These are phyloP conservation scores for Strongylocentrotus purpuratus DNA, from an alignment of 35 echinoderm and acorn worm genomes.

Conservation along the genomic window DNA sequence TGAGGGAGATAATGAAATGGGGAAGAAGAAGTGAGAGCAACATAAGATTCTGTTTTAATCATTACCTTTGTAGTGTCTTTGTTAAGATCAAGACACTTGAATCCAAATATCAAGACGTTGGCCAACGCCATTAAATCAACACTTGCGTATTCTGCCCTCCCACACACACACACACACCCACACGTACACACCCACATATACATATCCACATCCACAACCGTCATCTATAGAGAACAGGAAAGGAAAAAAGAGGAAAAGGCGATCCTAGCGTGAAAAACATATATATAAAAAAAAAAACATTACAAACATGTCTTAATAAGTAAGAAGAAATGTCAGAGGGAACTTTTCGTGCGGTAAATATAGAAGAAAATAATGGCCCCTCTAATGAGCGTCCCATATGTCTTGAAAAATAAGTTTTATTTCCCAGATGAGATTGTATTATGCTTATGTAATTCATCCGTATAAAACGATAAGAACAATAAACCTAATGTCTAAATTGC, in stretches of 20 bases:
- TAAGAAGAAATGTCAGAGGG: neutral
- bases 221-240: too few relatives aligned
- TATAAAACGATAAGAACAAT: neutral
- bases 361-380: neutral
- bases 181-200: neutral
- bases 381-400: too few relatives aligned
- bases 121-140: too few relatives aligned
- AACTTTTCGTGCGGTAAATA: too few relatives aligned
- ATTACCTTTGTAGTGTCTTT: too few relatives aligned
- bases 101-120: too few relatives aligned
- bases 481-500: neutral
- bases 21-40: too few relatives aligned
- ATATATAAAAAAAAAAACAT: neutral
- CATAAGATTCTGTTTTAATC: too few relatives aligned
- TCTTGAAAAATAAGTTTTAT: neutral
- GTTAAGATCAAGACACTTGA: too few relatives aligned
- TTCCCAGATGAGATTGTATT: neutral
- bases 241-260: too few relatives aligned
- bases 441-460: neutral
- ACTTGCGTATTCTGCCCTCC: neutral
- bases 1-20: too few relatives aligned
- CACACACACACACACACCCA: neutral
- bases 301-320: neutral
- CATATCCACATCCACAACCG: neutral
- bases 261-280: too few relatives aligned